Conservation (phyloP, 2,113 vertebrate species). For the Muscicapa adusta region DNA sequence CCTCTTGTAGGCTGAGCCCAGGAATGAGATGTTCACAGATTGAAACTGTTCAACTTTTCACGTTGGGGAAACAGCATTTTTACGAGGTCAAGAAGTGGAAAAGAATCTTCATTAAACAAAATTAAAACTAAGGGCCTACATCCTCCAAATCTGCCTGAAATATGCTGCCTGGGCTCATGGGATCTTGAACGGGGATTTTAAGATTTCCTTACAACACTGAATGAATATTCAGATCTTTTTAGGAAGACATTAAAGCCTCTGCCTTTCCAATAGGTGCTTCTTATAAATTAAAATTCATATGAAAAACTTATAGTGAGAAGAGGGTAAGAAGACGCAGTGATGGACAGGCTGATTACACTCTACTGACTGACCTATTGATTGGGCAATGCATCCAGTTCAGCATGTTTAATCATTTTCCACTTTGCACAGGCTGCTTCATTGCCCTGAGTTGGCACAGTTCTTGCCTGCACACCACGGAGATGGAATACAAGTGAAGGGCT, state of each 20-base stretch:
- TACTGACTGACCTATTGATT: neutral
- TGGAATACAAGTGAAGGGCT: neutral
- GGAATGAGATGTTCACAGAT: neutral
- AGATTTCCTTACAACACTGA: neutral
- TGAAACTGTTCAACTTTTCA: neutral
- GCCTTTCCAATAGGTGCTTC: neutral
- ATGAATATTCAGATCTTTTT: neutral
- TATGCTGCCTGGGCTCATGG: neutral
- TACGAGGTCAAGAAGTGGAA: neutral
- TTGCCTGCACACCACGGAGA: neutral
- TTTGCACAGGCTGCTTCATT: neutral
- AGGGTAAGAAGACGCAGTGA: neutral
- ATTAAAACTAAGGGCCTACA: neutral
- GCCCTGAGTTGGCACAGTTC: neutral
- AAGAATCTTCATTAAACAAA: neutral
- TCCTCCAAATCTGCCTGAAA: neutral
- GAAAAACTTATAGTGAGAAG: neutral
- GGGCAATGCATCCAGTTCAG: neutral
- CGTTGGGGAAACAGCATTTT: neutral
- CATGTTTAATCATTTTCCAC: neutral
- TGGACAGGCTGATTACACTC: neutral
- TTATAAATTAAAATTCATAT: neutral
- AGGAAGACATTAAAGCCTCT: neutral
- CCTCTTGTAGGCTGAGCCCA: neutral
- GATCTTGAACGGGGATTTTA: neutral